These are phyloP conservation scores for Grammomys dolichurus DNA, from an alignment of 2,113 vertebrate genomes.

Conservation along the genomic window DNA sequence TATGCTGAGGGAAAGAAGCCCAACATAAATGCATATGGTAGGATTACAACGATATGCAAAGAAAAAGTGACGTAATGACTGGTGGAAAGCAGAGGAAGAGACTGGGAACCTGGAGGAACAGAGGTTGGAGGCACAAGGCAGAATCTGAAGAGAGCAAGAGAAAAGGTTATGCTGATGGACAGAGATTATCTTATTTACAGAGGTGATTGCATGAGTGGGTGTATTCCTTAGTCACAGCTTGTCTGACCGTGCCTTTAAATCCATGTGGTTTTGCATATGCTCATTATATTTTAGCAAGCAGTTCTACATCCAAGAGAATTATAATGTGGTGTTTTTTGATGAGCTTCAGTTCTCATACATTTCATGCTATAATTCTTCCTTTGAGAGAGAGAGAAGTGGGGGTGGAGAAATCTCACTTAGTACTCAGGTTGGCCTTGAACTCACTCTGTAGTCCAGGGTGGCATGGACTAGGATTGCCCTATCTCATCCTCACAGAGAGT, in stretches of 20 bases:
- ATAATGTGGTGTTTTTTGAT: background rate
- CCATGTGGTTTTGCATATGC: background rate
- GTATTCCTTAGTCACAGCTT: background rate
- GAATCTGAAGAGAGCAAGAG: background rate
- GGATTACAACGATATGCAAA: background rate
- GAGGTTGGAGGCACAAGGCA: rapidly evolving
- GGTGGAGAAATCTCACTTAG: background rate
- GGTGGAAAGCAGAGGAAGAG: background rate
- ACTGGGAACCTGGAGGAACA: background rate
- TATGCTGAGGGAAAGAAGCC: background rate
- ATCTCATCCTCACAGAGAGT: background rate
- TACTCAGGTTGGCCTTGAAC: background rate
- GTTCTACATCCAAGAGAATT: background rate
- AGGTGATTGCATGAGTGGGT: background rate
- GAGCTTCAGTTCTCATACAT: background rate
- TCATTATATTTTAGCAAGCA: background rate
- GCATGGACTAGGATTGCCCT: background rate
- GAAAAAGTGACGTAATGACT: background rate
- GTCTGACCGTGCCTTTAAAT: background rate
- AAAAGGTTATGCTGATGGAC: background rate
- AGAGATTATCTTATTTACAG: background rate
- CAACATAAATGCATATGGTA: background rate
- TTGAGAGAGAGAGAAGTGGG: too few species aligned
- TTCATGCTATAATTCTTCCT: background rate
- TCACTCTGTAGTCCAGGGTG: background rate